Percentiles rank a stretch among this genome's conserved stretches.
phyloP scores from a whole-genome alignment of 2,113 vertebrate species.

The Sylvietta virens region DNA sequence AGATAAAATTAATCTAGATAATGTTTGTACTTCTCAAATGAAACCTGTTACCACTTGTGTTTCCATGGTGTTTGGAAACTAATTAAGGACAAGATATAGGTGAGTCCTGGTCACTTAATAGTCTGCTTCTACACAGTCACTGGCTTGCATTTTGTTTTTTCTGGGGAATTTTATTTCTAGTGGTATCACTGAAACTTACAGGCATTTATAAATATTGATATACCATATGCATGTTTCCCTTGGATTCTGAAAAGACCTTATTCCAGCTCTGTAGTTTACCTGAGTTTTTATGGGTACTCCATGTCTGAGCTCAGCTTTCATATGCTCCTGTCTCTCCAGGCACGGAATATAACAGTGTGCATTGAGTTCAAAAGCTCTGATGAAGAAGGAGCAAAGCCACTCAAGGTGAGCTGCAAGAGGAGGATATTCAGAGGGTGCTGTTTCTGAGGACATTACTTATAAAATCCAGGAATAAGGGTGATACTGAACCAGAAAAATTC shows the following conservation, averaged over 20 bases:
- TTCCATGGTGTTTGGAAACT: background rate
- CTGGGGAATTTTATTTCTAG: background rate
- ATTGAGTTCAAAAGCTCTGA: slow-evolving; percentile 94
- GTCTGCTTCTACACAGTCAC: background rate
- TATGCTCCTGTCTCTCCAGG: slow-evolving; percentile 71
- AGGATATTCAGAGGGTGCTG: background rate
- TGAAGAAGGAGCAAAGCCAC: slow-evolving; percentile 84
- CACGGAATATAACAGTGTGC: slow-evolving; percentile 91
- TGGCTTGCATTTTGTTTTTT: background rate
- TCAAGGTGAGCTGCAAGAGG: slow-evolving; percentile 78
- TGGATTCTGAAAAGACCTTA: background rate
- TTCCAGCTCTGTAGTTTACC: slow-evolving; percentile 13
- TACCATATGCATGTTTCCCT: background rate
- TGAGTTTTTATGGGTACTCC: background rate
- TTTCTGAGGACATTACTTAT: background rate
- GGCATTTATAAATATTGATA: background rate
- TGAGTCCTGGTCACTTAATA: background rate
- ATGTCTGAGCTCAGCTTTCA: background rate
- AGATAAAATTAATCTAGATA: background rate
- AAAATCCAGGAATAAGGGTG: background rate
- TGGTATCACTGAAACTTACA: background rate
- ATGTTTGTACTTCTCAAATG: slow-evolving; percentile 11
- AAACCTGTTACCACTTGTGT: background rate
- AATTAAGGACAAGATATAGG: background rate
- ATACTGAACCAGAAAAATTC: background rate